Conservation (phyloP, 2,888 invertebrate species). For the Atethmia centrago region DNA sequence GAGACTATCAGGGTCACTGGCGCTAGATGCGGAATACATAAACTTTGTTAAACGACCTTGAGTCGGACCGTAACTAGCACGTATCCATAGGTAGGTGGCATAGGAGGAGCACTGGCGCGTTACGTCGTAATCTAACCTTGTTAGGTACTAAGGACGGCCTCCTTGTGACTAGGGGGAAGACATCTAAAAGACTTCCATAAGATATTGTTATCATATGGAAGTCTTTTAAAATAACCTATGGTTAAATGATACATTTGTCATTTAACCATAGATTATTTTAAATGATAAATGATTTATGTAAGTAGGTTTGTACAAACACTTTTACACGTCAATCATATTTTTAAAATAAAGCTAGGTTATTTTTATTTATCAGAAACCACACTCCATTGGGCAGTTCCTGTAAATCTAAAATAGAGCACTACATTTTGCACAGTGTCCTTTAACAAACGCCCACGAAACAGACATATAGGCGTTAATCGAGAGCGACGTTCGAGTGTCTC, state of each 20-base stretch:
- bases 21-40: neutral
- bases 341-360: neutral
- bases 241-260: too few species aligned
- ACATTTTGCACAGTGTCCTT: constrained; percentile 9
- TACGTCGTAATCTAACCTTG: neutral
- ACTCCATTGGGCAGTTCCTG: neutral
- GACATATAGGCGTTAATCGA: constrained; percentile 16
- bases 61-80: neutral
- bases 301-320: too few species aligned
- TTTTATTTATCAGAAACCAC: neutral
- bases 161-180: neutral
- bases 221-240: too few species aligned
- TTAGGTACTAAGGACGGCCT: neutral
- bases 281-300: too few species aligned
- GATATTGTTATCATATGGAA: too few species aligned
- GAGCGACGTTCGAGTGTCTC: constrained; percentile 9
- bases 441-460: neutral
- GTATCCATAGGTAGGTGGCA: neutral
- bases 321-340: too few species aligned
- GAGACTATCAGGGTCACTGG: neutral
- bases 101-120: neutral
- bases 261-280: too few species aligned
- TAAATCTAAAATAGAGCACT: constrained; percentile 6
- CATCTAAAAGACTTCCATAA: neutral
- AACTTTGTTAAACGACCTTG: neutral